Evolutionary conservation across 2,888 invertebrate species (phyloP).

Genomic region (Nomada ruficornis): DNA sequence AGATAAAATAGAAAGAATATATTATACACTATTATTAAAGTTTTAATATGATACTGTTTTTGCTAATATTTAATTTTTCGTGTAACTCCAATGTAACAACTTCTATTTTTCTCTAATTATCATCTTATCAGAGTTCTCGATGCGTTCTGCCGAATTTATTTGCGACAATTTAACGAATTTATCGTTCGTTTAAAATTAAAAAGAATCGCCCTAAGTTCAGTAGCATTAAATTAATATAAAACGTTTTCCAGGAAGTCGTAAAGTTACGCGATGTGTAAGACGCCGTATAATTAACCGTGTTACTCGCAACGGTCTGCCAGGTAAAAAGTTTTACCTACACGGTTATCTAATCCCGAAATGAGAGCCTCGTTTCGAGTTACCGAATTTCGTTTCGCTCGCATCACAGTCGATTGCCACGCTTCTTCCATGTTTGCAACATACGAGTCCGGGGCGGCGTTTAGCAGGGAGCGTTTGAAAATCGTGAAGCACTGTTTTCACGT

Average conservation of each 20-base stretch:
- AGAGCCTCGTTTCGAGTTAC: neutral
- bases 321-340: neutral
- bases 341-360: constrained; percentile 1
- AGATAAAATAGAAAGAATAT: no score
- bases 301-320: neutral
- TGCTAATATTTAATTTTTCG: no score
- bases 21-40: no score
- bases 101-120: no score
- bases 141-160: no score
- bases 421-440: constrained; percentile 13
- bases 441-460: constrained; percentile 20
- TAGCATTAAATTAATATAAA: neutral
- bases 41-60: no score
- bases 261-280: neutral
- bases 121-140: no score
- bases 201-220: no score
- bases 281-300: neutral
- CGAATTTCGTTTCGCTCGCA: neutral
- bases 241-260: neutral
- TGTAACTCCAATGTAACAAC: no score
- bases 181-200: no score
- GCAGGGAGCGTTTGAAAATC: constrained; percentile 29
- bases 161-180: no score
- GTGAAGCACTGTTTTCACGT: constrained; percentile 18
- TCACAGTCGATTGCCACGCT: constrained; percentile 11